Evolutionary conservation across 2,888 invertebrate species (phyloP), one percentile per base, ranked within the genome.

Genomic region (Dynastes maya): DNA sequence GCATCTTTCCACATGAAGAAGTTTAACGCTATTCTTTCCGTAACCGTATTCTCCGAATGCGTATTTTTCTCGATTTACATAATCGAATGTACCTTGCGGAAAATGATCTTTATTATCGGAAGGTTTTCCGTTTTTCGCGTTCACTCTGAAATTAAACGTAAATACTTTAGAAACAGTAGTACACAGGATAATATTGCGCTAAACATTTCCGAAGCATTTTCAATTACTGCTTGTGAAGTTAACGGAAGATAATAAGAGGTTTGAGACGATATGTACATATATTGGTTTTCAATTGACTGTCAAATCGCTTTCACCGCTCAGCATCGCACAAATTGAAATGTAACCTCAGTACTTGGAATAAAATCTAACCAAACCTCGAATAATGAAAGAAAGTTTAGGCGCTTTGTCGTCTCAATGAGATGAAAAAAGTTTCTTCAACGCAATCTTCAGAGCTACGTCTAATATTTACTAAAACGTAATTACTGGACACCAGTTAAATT

Each of bases 1-100:
- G 74, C 94, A 91, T 58, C 94, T 91, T 80, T 91, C 90, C 2
- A 95, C 93, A 85, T 95, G 93, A 80, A 96, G 89, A 9, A 96
- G 89, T 85, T 95, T 95, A 5, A 96, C 92, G 83, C 91, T 90
- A 86, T 93, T 92, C 89, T 96, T 96, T 70, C 96, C 96, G 85
- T 94, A 94, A 16, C 93, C 93, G 81, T 93, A 91, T 82, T 93
- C 91, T 80, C 91, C 91, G 78, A 94, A 89, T 84, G 92, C 91
- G 85, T 92, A 93, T 79, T 91, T 83, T 2, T 85, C 79, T 1
- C 79, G 58, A 61, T 79, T 75, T 32, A 79, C 77, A 61, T 77
- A 79, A 37, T 77, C 79, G 58, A 77, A 79, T n/a, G 79, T 77
- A 29, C 77, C 84, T 51, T 86, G 81, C 58, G 82, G 55, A 64